Evolutionary conservation across 2,113 vertebrate species (phyloP).

Genomic region (Gambusia affinis): DNA sequence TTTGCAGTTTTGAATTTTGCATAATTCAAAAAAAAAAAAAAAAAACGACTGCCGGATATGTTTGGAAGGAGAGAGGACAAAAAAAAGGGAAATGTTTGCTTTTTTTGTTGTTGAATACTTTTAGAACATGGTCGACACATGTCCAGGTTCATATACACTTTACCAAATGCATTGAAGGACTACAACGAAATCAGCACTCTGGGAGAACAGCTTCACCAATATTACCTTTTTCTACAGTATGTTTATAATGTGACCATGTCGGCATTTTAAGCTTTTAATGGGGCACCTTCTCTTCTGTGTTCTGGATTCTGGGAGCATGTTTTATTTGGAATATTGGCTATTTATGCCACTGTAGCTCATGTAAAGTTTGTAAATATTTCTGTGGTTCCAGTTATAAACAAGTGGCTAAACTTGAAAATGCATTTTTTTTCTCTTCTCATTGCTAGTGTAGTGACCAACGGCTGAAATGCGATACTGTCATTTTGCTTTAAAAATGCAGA

Average conservation of each 20-base stretch:
- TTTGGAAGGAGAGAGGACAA: slow-evolving; percentile 39
- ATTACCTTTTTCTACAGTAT: slow-evolving; percentile 7
- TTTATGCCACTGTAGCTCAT: too few relatives aligned
- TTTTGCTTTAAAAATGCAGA: too few relatives aligned
- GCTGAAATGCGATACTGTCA: too few relatives aligned
- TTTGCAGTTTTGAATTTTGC: slow-evolving; percentile 5
- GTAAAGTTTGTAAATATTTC: too few relatives aligned
- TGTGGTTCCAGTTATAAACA: too few relatives aligned
- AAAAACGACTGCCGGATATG: slow-evolving; percentile 39
- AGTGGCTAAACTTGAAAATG: not conserved
- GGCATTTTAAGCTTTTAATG: slow-evolving; percentile 53
- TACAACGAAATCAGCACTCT: not conserved
- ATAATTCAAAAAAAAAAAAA: not conserved
- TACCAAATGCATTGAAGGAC: slow-evolving; percentile 46
- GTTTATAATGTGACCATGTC: slow-evolving; percentile 39
- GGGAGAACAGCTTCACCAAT: slow-evolving; percentile 15
- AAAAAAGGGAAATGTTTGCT: not conserved
- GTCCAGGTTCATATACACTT: slow-evolving; percentile 34
- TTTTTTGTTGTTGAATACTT: slow-evolving; percentile 27
- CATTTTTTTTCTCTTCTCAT: too few relatives aligned
- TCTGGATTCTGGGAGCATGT: not conserved
- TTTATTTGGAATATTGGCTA: not conserved
- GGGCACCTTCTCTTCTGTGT: slow-evolving; percentile 39
- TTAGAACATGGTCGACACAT: slow-evolving; percentile 42
- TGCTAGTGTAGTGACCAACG: too few relatives aligned